These are phyloP conservation scores for Heliothis subflexa DNA, from an alignment of 1,140 invertebrate species.

Conservation along the genomic window DNA sequence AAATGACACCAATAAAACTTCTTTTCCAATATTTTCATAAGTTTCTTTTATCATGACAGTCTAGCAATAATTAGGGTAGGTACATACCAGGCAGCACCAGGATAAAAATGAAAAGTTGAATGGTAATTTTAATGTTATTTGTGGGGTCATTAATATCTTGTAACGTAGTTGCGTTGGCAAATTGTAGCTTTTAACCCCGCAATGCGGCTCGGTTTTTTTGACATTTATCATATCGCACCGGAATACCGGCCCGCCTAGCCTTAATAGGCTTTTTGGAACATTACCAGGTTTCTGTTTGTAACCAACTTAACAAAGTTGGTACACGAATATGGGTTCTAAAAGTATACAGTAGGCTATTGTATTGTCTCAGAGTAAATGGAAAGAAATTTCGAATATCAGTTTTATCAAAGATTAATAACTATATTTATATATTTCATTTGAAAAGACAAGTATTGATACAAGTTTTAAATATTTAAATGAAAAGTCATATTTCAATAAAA, in stretches of 20 bases:
- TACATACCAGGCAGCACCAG: neutral
- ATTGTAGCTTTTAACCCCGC: constrained; percentile 71
- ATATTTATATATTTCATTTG: too few relatives aligned
- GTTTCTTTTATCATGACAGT: too few relatives aligned
- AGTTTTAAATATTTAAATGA: too few relatives aligned
- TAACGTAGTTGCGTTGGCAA: constrained; percentile 57
- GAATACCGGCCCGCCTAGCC: constrained; percentile 51
- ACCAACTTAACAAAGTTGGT: constrained; percentile 4
- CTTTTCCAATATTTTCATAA: too few relatives aligned
- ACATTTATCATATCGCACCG: constrained; percentile 77
- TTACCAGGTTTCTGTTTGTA: constrained; percentile 68
- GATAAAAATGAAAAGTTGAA: constrained; percentile 12
- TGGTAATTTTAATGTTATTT: constrained; percentile 44
- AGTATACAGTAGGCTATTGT: too few relatives aligned
- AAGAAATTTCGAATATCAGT: too few relatives aligned
- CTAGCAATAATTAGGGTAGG: too few relatives aligned
- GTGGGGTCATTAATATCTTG: constrained; percentile 58
- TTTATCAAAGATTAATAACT: too few relatives aligned
- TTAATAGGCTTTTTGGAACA: constrained; percentile 83
- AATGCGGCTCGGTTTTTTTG: constrained; percentile 78
- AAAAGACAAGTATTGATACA: too few relatives aligned
- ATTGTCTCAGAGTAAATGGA: too few relatives aligned
- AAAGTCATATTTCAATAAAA: too few relatives aligned
- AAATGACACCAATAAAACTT: too few relatives aligned
- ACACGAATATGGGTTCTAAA: neutral